Percentiles rank a stretch among this genome's conserved stretches.
These are phyloP conservation scores for Leptoteleia sp. DNA, from an alignment of 1,140 invertebrate genomes.

Conservation along the genomic window DNA sequence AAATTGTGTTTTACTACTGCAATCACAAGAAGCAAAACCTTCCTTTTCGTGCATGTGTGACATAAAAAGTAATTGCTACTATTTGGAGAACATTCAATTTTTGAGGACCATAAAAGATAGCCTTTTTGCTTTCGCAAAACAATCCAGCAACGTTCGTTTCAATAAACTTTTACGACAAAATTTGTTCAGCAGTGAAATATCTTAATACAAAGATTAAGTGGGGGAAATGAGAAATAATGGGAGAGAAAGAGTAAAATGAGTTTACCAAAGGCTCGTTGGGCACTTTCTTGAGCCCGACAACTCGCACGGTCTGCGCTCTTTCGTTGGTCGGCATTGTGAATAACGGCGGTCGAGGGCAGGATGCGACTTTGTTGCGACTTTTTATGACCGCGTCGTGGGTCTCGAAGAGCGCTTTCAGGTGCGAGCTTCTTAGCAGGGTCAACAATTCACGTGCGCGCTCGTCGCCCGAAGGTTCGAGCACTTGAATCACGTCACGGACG, in stretches of 20 bases:
- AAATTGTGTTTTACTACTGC: no score
- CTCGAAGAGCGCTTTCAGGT: constrained; percentile 82
- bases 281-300: constrained; percentile 94
- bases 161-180: constrained; percentile 4
- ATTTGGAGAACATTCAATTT: no score
- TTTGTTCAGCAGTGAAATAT: constrained; percentile 1
- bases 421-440: constrained; percentile 72
- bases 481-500: constrained; percentile 72
- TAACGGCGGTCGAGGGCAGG: constrained; percentile 36
- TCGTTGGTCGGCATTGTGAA: constrained; percentile 75
- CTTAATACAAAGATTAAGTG: constrained; percentile 14
- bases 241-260: constrained; percentile 1
- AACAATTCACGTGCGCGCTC: constrained; percentile 72
- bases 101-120: no score
- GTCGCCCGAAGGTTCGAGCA: constrained; percentile 65
- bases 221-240: not conserved
- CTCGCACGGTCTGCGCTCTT: constrained; percentile 84
- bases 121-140: no score
- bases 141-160: constrained; percentile 6
- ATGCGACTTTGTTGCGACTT: constrained; percentile 70
- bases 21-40: no score
- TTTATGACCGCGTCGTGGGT: constrained; percentile 87
- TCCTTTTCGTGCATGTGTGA: no score
- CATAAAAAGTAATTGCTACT: no score
- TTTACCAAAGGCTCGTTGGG: constrained; percentile 93